Evolutionary conservation across 2,113 vertebrate genomes (phyloP).

Genomic region (Lota lota): DNA sequence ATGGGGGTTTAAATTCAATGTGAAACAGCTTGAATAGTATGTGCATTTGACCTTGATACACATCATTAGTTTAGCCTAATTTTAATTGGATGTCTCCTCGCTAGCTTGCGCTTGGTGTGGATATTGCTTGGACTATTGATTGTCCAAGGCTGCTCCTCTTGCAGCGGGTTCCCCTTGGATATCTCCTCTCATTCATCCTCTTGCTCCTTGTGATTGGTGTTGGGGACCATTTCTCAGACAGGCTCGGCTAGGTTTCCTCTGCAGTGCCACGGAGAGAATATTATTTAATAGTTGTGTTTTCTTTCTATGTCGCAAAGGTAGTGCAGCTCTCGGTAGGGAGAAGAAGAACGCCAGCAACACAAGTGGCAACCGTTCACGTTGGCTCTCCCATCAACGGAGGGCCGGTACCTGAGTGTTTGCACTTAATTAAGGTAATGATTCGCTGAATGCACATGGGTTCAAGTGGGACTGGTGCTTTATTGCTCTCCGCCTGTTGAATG

Average conservation of each 20-base stretch:
- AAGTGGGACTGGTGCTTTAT: conserved; percentile 10
- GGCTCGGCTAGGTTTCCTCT: too few species aligned
- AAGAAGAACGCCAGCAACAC: conserved; percentile 18
- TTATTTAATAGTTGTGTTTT: not conserved
- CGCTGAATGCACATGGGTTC: conserved; percentile 36
- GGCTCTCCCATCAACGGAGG: conserved; percentile 19
- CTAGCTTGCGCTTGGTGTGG: too few species aligned
- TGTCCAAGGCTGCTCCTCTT: conserved; percentile 9
- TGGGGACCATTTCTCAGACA: not conserved
- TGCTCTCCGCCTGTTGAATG: conserved; percentile 23
- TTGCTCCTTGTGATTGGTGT: conserved; percentile 13
- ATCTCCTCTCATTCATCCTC: conserved; percentile 11
- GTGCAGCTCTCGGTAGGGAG: not conserved
- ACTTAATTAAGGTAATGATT: conserved; percentile 54
- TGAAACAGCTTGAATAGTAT: too few species aligned
- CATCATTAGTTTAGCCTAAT: too few species aligned
- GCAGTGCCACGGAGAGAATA: too few species aligned
- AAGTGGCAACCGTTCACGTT: conserved; percentile 31
- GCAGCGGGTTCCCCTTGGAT: conserved; percentile 7
- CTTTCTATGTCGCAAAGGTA: not conserved
- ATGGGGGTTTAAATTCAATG: too few species aligned
- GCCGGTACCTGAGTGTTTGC: conserved; percentile 28
- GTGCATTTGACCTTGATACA: too few species aligned
- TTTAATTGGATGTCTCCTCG: too few species aligned
- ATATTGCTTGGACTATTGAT: not conserved